phyloP scores from a whole-genome alignment of 2,888 invertebrate genomes.

The Tetropium fuscum region DNA sequence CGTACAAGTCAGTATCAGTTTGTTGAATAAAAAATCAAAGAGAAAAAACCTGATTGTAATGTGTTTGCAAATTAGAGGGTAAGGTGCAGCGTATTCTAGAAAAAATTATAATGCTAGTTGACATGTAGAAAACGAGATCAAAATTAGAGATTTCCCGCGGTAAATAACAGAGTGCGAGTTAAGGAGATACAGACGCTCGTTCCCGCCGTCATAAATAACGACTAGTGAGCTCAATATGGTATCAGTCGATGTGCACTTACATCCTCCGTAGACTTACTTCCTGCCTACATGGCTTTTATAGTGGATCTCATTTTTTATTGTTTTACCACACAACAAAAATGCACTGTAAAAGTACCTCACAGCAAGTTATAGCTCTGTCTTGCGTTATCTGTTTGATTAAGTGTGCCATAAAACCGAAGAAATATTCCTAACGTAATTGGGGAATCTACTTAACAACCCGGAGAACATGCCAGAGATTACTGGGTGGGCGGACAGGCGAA shows the following conservation, averaged over 20 bases:
- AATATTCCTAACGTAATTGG: background rate
- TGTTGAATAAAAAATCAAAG: conserved; percentile 32
- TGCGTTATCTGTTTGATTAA: conserved; percentile 13
- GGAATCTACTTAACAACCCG: background rate
- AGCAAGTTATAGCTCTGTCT: conserved; percentile 5
- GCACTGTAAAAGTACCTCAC: conserved; percentile 13
- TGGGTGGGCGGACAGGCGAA: no score
- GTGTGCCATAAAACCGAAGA: conserved; percentile 2
- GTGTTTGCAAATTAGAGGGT: conserved; percentile 33
- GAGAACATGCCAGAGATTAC: no score
- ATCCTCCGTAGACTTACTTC: conserved; percentile 28
- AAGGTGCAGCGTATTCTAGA: conserved; percentile 12
- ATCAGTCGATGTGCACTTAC: conserved; percentile 16
- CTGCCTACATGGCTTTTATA: conserved; percentile 18
- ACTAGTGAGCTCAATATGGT: conserved; percentile 24
- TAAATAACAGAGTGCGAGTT: conserved; percentile 42
- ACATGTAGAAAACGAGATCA: conserved; percentile 40
- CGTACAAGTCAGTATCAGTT: background rate
- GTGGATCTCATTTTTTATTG: conserved; percentile 11
- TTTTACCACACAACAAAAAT: conserved; percentile 16
- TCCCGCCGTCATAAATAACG: conserved; percentile 46
- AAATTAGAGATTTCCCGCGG: conserved; percentile 45
- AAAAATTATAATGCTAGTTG: conserved; percentile 27
- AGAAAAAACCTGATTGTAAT: conserved; percentile 6
- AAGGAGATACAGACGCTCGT: conserved; percentile 37